Evolutionary conservation across 2,888 invertebrate genomes (phyloP).

Genomic region (Bruchidius siliquastri): DNA sequence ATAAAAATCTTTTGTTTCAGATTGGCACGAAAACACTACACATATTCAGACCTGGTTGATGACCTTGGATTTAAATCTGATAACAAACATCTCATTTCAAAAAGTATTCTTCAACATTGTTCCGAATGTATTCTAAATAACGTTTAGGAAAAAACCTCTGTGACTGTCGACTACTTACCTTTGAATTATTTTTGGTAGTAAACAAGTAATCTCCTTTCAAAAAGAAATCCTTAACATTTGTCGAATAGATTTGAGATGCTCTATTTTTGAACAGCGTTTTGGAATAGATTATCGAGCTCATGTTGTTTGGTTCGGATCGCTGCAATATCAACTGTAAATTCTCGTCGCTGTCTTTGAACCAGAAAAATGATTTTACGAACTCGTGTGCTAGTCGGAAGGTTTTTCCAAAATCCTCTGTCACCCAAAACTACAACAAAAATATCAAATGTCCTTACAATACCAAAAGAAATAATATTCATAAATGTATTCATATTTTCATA

Average conservation of each 20-base stretch:
- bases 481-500: no score
- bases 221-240: constrained; percentile 75
- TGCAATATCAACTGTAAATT: constrained; percentile 60
- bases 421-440: constrained; percentile 59
- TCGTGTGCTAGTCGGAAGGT: constrained; percentile 66
- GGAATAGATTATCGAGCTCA: constrained; percentile 51
- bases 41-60: neutral
- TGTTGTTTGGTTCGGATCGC: constrained; percentile 59
- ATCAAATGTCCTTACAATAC: no score
- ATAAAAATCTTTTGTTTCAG: neutral
- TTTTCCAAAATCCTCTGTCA: constrained; percentile 70
- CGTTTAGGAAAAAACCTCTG: neutral
- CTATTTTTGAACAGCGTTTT: constrained; percentile 31
- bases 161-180: constrained; percentile 49
- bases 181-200: constrained; percentile 62
- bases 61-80: neutral
- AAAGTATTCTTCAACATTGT: no score
- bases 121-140: neutral
- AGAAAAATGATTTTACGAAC: constrained; percentile 74
- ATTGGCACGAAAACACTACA: neutral
- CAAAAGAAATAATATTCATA: no score
- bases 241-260: constrained; percentile 36
- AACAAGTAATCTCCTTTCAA: constrained; percentile 82
- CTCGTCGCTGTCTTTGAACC: constrained; percentile 53
- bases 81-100: neutral